phyloP scores from a whole-genome alignment of 2,113 vertebrate genomes.

The Mobula birostris region DNA sequence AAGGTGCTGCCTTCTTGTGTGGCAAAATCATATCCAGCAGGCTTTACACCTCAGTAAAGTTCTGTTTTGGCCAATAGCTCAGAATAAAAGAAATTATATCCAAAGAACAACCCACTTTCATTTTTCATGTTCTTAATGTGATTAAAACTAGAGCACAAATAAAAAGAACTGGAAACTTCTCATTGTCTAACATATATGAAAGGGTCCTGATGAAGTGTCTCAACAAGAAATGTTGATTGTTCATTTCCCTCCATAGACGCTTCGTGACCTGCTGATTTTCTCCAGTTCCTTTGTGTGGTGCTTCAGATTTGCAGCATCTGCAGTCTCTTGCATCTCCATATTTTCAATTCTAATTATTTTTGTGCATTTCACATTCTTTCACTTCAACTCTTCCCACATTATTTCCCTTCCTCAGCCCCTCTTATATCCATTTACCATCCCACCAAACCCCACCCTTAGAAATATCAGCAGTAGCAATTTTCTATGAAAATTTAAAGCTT shows the following conservation, averaged over 20 bases:
- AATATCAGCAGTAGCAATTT: neutral
- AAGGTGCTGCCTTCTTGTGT: conserved; percentile 15
- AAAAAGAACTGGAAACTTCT: neutral
- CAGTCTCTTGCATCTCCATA: neutral
- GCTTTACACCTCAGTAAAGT: neutral
- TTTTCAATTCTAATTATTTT: neutral
- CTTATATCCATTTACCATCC: neutral
- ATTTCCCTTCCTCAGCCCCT: neutral
- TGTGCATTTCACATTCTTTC: neutral
- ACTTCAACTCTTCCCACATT: neutral
- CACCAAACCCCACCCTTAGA: neutral
- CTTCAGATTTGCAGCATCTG: too few species aligned
- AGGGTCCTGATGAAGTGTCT: too few species aligned
- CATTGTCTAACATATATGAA: neutral
- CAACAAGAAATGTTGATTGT: too few species aligned
- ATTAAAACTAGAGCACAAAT: neutral
- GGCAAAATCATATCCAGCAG: neutral
- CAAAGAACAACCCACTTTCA: neutral
- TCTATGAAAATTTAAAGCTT: neutral
- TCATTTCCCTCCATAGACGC: too few species aligned
- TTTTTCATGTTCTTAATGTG: neutral
- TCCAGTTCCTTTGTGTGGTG: too few species aligned
- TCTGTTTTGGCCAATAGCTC: neutral
- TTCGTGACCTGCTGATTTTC: too few species aligned
- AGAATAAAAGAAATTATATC: neutral